Percentiles rank a stretch among this genome's conserved stretches.
Evolutionary conservation across 2,888 invertebrate genomes (phyloP).

Genomic region (Lycocerus yunnanus): DNA sequence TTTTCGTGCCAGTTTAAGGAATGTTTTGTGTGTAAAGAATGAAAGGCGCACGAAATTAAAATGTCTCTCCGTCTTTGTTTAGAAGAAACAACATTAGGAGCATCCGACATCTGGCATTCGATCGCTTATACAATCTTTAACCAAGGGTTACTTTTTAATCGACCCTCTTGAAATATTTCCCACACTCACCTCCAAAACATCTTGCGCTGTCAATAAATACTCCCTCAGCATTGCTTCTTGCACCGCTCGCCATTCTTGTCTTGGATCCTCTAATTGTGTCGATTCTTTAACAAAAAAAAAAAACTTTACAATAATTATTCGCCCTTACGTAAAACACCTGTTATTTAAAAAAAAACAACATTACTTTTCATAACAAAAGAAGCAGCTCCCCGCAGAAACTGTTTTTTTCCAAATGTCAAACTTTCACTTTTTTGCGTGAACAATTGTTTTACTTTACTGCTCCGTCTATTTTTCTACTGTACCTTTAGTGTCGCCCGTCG

Average conservation of each 20-base stretch:
- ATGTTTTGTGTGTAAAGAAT: background rate
- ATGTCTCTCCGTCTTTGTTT: background rate
- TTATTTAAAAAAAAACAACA: no score
- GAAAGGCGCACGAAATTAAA: background rate
- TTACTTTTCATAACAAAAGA: no score
- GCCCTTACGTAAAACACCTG: background rate
- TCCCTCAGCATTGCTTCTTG: slow-evolving; percentile 97
- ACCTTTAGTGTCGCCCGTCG: no score
- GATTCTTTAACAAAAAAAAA: slow-evolving; percentile 70
- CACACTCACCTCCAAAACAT: slow-evolving; percentile 80
- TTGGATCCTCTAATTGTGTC: slow-evolving; percentile 95
- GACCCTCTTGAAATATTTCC: background rate
- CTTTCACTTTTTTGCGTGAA: no score
- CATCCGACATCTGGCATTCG: background rate
- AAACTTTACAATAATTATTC: background rate
- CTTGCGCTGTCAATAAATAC: slow-evolving; percentile 93
- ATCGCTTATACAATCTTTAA: background rate
- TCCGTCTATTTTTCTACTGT: no score
- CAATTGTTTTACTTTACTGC: no score
- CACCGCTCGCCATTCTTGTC: slow-evolving; percentile 94
- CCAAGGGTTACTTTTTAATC: background rate
- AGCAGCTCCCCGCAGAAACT: no score
- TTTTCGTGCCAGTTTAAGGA: slow-evolving; percentile 2
- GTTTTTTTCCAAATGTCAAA: no score
- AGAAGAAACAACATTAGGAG: background rate